Conservation (phyloP, 2,113 vertebrate species). For the Tapirus terrestris region DNA sequence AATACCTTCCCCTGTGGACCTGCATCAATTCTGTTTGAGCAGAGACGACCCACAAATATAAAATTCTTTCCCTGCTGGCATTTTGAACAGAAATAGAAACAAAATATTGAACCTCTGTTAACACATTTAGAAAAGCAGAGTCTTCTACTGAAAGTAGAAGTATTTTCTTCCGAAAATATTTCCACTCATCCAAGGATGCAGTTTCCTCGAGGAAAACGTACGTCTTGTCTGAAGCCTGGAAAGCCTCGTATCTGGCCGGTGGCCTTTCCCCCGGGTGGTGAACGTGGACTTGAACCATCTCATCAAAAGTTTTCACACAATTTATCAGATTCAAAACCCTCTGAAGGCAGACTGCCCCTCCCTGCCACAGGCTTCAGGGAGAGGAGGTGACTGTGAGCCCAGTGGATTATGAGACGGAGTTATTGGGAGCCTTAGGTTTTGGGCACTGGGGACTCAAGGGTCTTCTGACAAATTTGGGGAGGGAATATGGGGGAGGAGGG, state of each 20-base stretch:
- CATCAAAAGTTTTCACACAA: accelerated
- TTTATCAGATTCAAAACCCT: background rate
- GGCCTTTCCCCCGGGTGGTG: background rate
- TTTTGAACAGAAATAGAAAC: background rate
- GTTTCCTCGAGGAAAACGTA: no score
- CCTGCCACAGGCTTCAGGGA: accelerated
- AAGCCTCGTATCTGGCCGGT: accelerated
- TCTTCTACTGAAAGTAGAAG: background rate
- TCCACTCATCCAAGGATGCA: background rate
- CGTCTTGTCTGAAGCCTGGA: accelerated
- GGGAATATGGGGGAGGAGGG: accelerated
- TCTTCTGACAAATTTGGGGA: no score
- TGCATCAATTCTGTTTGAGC: background rate
- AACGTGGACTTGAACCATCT: background rate
- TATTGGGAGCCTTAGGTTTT: background rate
- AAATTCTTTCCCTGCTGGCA: background rate
- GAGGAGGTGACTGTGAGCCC: no score
- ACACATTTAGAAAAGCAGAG: background rate
- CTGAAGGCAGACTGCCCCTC: background rate
- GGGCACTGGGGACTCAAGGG: background rate
- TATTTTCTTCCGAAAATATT: background rate
- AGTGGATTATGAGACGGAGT: background rate
- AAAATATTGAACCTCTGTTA: background rate
- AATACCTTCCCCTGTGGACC: background rate
- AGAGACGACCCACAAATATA: background rate